Evolutionary conservation across 2,113 vertebrate genomes (phyloP), one percentile per base, ranked within the genome.

Genomic region (Ammospiza caudacuta): DNA sequence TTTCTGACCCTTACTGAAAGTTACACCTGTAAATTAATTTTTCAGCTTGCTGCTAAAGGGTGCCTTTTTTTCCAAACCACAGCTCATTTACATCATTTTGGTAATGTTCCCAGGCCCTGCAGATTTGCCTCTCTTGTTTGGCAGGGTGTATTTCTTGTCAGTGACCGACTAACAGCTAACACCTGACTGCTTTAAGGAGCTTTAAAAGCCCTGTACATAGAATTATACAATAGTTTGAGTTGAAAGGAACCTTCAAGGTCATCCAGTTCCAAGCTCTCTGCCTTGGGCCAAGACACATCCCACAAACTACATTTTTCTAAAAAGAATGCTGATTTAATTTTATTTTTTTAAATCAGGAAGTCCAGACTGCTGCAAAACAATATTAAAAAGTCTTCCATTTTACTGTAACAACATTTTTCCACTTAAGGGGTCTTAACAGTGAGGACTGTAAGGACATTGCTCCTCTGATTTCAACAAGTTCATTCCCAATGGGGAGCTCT

Each of bases 1-100:
- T 83, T 94, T 92, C 95, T 97, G 92, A 97, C 93, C 94, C 91
- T 98, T 98, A 96, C 96, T 97, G 97, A 98, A 98, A 98, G 89
- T 96, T 97, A 92, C 88, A 97, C 91, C 95, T 97, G 92, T 95
- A 94, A 87, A 97, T 94, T 75, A 86, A 3, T 29, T 95, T 95
- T 96, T 94, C 84, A 97, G 57, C 90, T 97, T 96, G 79, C 85
- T 96, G 58, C 87, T 91, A 84, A 94, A 90, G 72, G 70, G 11
- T 27, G 35, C 61, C 1, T 46, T 37, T 49, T 37, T 39, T 91
- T 83, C 95, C 95, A 95, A 70, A 54, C 14, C 22, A 79, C 93
- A 52, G 31, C 92, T 97, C 21, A 82, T 96, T 96, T 93, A 90
- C 58, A 19, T 75, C 9, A 79, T 95, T 96, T 92, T 87, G 83